Evolutionary conservation across 2,888 invertebrate genomes (phyloP).

Genomic region (Pterostichus madidus): DNA sequence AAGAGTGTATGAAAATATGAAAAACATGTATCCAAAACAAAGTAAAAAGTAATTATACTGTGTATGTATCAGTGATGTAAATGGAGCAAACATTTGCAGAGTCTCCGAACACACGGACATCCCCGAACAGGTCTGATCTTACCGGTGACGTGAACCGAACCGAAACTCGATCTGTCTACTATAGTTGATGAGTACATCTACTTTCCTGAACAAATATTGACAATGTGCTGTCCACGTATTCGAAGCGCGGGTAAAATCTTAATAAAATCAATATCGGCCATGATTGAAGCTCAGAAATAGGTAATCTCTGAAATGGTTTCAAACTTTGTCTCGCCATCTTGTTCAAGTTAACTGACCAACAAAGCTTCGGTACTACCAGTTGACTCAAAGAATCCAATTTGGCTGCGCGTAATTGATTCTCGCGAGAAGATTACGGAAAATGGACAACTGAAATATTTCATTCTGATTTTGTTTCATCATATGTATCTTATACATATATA

Average conservation of each 20-base stretch:
- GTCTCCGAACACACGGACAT: conserved; percentile 35
- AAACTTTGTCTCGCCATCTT: conserved; percentile 67
- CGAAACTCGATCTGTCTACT: conserved; percentile 75
- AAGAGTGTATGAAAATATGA: not conserved
- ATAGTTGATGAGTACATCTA: conserved; percentile 80
- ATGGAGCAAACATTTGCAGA: conserved; percentile 20
- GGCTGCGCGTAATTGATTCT: conserved; percentile 2
- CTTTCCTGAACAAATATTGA: conserved; percentile 85
- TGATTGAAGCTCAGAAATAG: conserved; percentile 71
- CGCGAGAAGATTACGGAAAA: conserved; percentile 28
- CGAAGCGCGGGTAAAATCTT: conserved; percentile 73
- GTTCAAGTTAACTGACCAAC: conserved; percentile 43
- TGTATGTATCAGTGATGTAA: not conserved
- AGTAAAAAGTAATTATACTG: conserved; percentile 22
- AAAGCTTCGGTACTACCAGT: not conserved
- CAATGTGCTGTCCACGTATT: conserved; percentile 77
- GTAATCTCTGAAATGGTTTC: conserved; percentile 65
- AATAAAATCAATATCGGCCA: conserved; percentile 75
- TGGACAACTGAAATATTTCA: not conserved
- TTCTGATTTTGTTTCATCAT: not conserved
- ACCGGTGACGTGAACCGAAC: conserved; percentile 72
- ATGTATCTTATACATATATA: not conserved
- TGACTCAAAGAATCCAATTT: conserved; percentile 23
- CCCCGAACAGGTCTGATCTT: conserved; percentile 73
- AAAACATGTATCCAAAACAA: not conserved